Base-by-base conservation (phyloP, 2,888 invertebrate genomes). In the Anaspis maculata region DNA sequence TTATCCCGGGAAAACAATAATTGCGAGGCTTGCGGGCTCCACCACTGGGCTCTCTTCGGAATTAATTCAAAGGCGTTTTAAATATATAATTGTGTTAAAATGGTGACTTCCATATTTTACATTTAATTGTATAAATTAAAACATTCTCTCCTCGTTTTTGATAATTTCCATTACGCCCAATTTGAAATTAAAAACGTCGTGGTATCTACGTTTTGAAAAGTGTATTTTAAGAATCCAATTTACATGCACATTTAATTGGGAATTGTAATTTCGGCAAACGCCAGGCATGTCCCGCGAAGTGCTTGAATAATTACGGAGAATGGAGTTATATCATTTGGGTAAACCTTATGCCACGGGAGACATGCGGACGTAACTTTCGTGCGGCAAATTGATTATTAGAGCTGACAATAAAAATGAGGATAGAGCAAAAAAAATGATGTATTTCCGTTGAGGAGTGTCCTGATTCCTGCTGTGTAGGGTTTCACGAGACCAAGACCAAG, bases 221-320 rank as follows among this genome's bases (percentile, higher is more conserved):
- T 42, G 44, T 49, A 45, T 49, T 54, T 49, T 42, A 47, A 51
- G 49, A 46, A 51, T 49, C 51, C 49, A 51, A 52, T 52, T 52
- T 53, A 46, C 48, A 51, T 52, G 49, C 51, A 44, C 49, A 49
- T 46, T 52, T 52, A 54, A 54, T 54, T 54, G 52, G 54, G 52
- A 49, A 52, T 52, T 52, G 51, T 54, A 47, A 45, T 54, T 51
- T 47, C 39, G 38, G 43, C 44, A 49, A 44, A n/a, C n/a, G 42
- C 49, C 28, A 50, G 48, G 49, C 52, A 52, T 52, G 52, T 52
- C 46, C 25, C 30, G 39, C 23, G 32, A 37, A 40, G 39, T 39
- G 39, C 15, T 32, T 39, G 35, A 39, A 35, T 39, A 39, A 39
- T 39, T 36, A 32, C 36, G 9, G 14, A 35, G 30, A 38, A 34